A percentile compares a stretch with the other conserved stretches of the same genome.
Conservation (phyloP, 2,113 vertebrate genomes). For the Leuciscus idus region DNA sequence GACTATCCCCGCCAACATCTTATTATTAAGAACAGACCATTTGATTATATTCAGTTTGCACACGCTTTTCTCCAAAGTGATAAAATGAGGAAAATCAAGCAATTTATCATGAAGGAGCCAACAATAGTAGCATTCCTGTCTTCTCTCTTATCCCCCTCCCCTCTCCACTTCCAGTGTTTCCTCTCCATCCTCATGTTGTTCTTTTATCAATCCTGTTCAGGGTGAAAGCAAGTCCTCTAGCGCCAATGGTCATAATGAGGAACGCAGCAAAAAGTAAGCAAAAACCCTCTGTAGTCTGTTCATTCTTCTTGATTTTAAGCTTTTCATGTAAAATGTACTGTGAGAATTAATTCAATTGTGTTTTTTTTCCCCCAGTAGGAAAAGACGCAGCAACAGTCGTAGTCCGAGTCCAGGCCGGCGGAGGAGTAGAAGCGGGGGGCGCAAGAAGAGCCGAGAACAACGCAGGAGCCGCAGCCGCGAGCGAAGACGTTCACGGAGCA, state of each 20-base stretch:
- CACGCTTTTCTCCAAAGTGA: not conserved
- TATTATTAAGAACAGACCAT: not conserved
- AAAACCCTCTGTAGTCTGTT: not conserved
- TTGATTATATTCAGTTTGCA: not conserved
- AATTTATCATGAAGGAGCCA: slow-evolving; percentile 30
- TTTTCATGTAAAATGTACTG: not conserved
- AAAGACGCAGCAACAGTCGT: slow-evolving; percentile 94
- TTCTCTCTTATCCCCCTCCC: slow-evolving; percentile 89
- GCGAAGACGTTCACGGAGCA: slow-evolving; percentile 88
- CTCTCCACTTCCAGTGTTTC: slow-evolving; percentile 98
- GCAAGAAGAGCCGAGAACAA: slow-evolving; percentile 86
- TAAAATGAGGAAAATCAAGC: not conserved
- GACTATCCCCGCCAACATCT: not conserved
- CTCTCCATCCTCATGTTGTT: slow-evolving; percentile 99
- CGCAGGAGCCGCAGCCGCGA: slow-evolving; percentile 91
- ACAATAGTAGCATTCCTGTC: slow-evolving; percentile 63
- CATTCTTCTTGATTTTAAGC: not conserved
- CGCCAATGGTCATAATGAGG: slow-evolving; percentile 93
- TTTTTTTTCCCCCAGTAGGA: slow-evolving; percentile 72
- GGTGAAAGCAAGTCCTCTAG: slow-evolving; percentile 99
- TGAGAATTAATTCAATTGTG: not conserved
- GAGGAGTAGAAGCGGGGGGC: slow-evolving; percentile 89
- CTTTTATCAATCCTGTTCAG: slow-evolving; percentile 99
- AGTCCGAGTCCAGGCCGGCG: slow-evolving; percentile 85
- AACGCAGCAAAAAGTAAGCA: slow-evolving; percentile 96